These are phyloP conservation scores for Chironomus riparius DNA, from an alignment of 2,888 invertebrate genomes.

Conservation along the genomic window DNA sequence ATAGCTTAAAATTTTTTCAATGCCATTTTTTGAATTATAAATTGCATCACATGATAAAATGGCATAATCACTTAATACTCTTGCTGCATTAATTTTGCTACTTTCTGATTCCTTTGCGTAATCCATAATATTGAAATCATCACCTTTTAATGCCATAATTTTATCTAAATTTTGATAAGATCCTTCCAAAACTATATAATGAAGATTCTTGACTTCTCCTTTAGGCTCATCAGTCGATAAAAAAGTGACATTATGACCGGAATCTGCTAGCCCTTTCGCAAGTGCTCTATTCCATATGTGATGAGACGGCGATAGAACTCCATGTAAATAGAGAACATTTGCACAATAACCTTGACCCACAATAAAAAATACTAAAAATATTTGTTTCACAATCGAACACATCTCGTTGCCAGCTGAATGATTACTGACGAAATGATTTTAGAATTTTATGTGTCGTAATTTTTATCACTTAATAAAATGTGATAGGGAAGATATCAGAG, in stretches of 20 bases:
- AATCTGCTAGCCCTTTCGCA: slow-evolving; percentile 25
- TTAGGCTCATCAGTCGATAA: slow-evolving; percentile 32
- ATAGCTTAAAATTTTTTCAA: slow-evolving; percentile 32
- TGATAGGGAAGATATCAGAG: too few species aligned
- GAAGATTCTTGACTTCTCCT: slow-evolving; percentile 31
- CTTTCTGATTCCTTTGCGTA: neutral
- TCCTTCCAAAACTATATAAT: slow-evolving; percentile 34
- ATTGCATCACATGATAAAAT: slow-evolving; percentile 28
- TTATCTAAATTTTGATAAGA: slow-evolving; percentile 28
- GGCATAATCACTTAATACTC: slow-evolving; percentile 27
- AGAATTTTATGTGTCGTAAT: too few species aligned
- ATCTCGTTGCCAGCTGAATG: neutral
- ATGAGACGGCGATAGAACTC: neutral
- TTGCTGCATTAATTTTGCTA: slow-evolving; percentile 10
- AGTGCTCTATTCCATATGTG: slow-evolving; percentile 23
- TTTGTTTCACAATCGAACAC: neutral
- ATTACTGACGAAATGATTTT: neutral
- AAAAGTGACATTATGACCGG: slow-evolving; percentile 30
- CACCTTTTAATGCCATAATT: neutral
- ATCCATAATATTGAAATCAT: neutral
- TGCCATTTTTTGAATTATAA: slow-evolving; percentile 31
- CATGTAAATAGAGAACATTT: neutral
- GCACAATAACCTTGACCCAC: neutral
- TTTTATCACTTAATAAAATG: too few species aligned
- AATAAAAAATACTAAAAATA: neutral